Evolutionary conservation across 2,113 vertebrate genomes (phyloP).

Genomic region (Bostrychus sinensis): DNA sequence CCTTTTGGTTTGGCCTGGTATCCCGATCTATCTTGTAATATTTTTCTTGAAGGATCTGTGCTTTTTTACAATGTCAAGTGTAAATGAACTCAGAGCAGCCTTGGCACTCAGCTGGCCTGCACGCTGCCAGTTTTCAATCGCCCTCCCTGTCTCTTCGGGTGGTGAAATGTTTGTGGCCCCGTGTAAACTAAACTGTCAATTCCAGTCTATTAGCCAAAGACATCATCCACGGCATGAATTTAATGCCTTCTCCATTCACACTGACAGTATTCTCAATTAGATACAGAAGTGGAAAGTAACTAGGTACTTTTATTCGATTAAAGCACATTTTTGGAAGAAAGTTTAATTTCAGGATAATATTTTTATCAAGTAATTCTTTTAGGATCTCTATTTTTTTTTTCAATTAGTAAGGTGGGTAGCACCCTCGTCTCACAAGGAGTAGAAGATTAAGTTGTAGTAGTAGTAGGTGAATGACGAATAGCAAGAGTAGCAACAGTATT

Average conservation of each 20-base stretch:
- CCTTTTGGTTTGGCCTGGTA: neutral
- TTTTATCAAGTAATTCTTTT: no score
- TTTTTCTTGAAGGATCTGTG: slow-evolving; percentile 42
- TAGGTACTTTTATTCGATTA: neutral
- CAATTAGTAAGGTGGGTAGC: no score
- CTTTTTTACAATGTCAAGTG: slow-evolving; percentile 62
- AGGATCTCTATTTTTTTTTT: no score
- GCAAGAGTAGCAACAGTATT: no score
- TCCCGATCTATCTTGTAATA: slow-evolving; percentile 18
- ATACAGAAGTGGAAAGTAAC: neutral
- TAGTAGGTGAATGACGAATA: no score
- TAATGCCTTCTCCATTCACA: slow-evolving; percentile 51
- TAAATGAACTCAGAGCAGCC: slow-evolving; percentile 62
- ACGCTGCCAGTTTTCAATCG: slow-evolving; percentile 53
- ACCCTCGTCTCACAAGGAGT: no score
- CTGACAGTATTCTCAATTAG: slow-evolving; percentile 45
- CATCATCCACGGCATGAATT: slow-evolving; percentile 50
- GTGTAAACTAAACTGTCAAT: slow-evolving; percentile 60
- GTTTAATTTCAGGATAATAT: no score
- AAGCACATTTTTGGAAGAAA: no score
- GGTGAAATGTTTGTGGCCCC: slow-evolving; percentile 38
- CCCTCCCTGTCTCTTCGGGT: slow-evolving; percentile 31
- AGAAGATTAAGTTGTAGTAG: no score
- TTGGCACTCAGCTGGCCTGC: slow-evolving; percentile 28
- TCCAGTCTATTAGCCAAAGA: slow-evolving; percentile 59